phyloP scores from a whole-genome alignment of 2,113 vertebrate genomes.

The Gavialis gangeticus region DNA sequence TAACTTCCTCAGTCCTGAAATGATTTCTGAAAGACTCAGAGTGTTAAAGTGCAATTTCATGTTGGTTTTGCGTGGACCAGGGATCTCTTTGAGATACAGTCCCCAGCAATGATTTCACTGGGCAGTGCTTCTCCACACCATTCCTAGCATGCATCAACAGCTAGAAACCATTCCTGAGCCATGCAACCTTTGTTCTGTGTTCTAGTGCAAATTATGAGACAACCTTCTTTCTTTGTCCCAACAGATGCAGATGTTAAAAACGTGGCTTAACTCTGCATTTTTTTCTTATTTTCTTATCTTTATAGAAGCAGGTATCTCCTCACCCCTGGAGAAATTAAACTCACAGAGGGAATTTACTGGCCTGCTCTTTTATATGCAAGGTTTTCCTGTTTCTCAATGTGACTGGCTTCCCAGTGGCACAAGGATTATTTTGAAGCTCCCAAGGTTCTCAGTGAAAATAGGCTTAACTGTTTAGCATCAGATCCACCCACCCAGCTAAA shows the following conservation, averaged over 20 bases:
- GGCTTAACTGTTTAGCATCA: conserved; percentile 67
- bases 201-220: not conserved
- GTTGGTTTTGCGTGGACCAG: too few relatives aligned
- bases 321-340: not conserved
- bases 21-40: too few relatives aligned
- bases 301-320: not conserved
- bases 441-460: conserved; percentile 35
- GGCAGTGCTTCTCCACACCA: not conserved
- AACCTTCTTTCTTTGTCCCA: not conserved
- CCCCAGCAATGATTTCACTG: not conserved
- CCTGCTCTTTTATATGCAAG: not conserved
- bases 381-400: not conserved
- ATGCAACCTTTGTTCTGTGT: not conserved
- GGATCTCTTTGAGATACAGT: not conserved
- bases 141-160: not conserved
- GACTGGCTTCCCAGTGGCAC: not conserved
- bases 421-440: conserved; percentile 53
- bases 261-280: not conserved
- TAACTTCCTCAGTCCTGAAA: too few relatives aligned
- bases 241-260: not conserved
- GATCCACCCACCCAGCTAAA: conserved; percentile 56
- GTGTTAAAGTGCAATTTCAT: too few relatives aligned
- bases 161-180: not conserved
- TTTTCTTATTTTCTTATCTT: not conserved
- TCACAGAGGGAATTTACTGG: not conserved